Conservation (phyloP, 2,797 vertebrate species). For the Lepilemur septentrionalis region DNA sequence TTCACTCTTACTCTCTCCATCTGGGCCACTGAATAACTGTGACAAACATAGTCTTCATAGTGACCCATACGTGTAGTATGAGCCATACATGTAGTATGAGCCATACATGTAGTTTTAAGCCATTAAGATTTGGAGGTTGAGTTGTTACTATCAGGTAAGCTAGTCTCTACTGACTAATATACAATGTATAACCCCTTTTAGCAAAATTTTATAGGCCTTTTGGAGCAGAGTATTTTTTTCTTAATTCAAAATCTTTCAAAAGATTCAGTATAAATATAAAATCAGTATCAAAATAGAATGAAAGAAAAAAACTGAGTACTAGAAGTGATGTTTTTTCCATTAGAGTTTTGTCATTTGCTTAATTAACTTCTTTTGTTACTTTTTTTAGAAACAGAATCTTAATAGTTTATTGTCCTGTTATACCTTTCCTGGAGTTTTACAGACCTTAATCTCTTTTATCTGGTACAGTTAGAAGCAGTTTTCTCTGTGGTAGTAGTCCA, state of each 20-base stretch:
- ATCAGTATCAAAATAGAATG: constrained; percentile 16
- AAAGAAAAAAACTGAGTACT: neutral
- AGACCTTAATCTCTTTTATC: neutral
- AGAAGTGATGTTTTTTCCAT: neutral
- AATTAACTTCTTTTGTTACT: neutral
- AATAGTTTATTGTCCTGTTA: neutral
- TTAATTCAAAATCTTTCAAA: neutral
- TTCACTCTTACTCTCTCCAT: neutral
- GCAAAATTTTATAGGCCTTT: neutral
- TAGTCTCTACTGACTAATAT: neutral
- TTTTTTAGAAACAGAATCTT: neutral
- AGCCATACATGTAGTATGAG: neutral
- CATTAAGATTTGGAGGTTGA: neutral
- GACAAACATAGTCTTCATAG: neutral
- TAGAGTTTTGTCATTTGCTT: neutral
- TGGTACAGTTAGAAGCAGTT: neutral
- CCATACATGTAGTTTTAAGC: neutral
- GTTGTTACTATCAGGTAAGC: neutral
- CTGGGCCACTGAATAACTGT: neutral
- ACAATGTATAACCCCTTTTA: neutral
- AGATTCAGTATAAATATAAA: neutral
- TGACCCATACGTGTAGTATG: neutral
- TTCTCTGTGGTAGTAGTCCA: neutral
- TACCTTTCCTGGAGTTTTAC: neutral
- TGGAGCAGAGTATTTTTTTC: neutral